Evolutionary conservation across 2,888 invertebrate species (phyloP).

Genomic region (Clanis bilineata): DNA sequence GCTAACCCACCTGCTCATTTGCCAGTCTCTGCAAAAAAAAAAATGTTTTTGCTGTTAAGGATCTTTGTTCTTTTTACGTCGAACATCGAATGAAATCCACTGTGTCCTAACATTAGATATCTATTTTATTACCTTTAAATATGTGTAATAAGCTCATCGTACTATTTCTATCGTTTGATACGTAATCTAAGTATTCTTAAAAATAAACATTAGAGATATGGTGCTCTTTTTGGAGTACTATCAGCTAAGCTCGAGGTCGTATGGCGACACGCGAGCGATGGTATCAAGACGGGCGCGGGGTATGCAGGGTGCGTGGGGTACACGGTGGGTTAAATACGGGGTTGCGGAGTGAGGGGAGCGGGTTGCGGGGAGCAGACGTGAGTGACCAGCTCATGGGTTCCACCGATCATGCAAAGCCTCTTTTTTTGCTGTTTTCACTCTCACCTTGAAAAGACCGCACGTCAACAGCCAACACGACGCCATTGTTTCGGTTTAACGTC

Average conservation of each 20-base stretch:
- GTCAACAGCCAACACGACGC: neutral
- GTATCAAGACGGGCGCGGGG: neutral
- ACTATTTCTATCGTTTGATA: neutral
- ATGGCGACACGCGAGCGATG: conserved; percentile 3
- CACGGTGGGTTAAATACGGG: neutral
- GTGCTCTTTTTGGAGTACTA: neutral
- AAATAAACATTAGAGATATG: neutral
- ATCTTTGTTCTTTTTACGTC: too few relatives aligned
- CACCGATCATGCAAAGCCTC: neutral
- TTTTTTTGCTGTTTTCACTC: neutral
- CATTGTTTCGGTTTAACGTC: neutral
- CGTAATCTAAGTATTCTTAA: neutral
- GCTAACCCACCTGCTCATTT: too few relatives aligned
- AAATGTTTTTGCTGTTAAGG: too few relatives aligned
- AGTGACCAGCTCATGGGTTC: neutral
- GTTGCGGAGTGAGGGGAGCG: too few relatives aligned
- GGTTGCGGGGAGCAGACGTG: neutral
- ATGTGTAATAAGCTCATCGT: neutral
- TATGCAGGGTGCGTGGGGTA: neutral
- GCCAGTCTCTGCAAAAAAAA: too few relatives aligned
- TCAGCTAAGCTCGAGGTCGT: neutral
- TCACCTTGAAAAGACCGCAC: conserved; percentile 12
- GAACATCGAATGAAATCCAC: too few relatives aligned
- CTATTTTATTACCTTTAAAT: too few relatives aligned
- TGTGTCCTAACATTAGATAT: too few relatives aligned